phyloP scores from a whole-genome alignment of 2,888 invertebrate genomes.

The Sphaeridia pumilis region DNA sequence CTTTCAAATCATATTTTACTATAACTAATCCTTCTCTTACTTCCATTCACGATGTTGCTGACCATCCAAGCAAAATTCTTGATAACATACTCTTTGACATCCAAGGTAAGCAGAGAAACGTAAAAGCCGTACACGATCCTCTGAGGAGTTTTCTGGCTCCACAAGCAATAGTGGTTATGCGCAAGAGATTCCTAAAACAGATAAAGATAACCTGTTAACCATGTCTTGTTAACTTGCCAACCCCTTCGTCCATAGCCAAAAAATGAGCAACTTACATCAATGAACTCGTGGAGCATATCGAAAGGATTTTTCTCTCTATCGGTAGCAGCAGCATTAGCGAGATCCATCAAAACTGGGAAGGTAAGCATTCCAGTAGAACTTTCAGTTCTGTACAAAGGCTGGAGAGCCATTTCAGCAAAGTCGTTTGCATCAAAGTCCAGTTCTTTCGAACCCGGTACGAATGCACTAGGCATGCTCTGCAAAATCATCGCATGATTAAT shows the following conservation, averaged over 20 bases:
- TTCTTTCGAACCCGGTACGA: conserved; percentile 24
- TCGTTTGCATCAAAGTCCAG: conserved; percentile 31
- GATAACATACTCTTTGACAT: conserved; percentile 78
- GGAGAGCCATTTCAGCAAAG: conserved; percentile 29
- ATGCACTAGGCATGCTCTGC: conserved; percentile 32
- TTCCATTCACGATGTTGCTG: conserved; percentile 54
- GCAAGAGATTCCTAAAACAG: conserved; percentile 23
- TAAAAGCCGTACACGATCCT: conserved; percentile 33
- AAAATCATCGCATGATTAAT: background rate
- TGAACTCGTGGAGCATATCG: conserved; percentile 18
- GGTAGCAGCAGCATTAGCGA: conserved; percentile 24
- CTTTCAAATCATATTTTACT: background rate
- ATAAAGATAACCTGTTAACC: background rate
- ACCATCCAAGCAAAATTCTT: conserved; percentile 84
- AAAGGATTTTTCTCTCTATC: conserved; percentile 26
- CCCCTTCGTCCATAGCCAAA: background rate
- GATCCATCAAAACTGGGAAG: conserved; percentile 26
- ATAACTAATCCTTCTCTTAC: conserved; percentile 45
- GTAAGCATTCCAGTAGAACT: conserved; percentile 24
- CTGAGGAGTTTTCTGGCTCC: conserved; percentile 34
- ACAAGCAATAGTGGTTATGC: conserved; percentile 30
- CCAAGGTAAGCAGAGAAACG: conserved; percentile 54
- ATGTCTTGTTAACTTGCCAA: background rate
- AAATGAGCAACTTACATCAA: conserved; percentile 16
- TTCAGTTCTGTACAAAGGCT: conserved; percentile 30